Base-by-base conservation (phyloP, 2,113 vertebrate genomes). In the Regulus satrapa region DNA sequence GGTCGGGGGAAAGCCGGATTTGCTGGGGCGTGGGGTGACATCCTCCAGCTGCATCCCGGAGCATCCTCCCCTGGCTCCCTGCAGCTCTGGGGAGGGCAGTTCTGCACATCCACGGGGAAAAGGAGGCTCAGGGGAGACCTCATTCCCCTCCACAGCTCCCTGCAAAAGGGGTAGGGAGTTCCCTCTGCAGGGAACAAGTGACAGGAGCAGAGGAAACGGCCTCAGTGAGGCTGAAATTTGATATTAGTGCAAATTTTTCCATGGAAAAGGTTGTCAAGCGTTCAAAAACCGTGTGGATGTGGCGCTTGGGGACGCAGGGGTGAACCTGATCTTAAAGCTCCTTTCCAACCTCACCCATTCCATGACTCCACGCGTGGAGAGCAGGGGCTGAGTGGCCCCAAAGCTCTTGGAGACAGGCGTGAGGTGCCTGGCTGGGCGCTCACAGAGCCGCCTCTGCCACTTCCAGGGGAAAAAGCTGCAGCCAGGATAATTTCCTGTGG, bases 371-470 rank as follows among this genome's bases (percentile, higher is more conserved):
- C 5, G 1, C 14, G 10, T 38, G 67, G 38, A 14, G 8, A 18
- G 41, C 9, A 15, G 51, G 49, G 71, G 16, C 31, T 1, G 3
- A 9, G 1, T 1, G 8, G 20, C 23, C 4, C 66, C 79, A 66
- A 3, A 64, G 2, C 74, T 51, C 29, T 0, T 12, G 34, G 66
- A 0, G 26, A 8, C 32, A 19, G 34, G 46, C 28, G 2, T 8
- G 1, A 4, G 34, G 8, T 14, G 56, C 16, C 51, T 20, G 10
- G 0, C 46, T 12, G 68, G 28, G 2, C 14, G 0, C 63, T 38
- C 2, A 1, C 43, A 18, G 52, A n/a, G 76, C 2, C 16, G 23
- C 31, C 46, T 52, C 28, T 71, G 58, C 36, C 58, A 4, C 10
- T 0, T 34, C 40, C 20, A 26, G 36, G 43, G 49, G 1, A 52